Evolutionary conservation across 2,888 invertebrate genomes (phyloP), one percentile per base, ranked within the genome.

Genomic region (Caenorhabditis macrosperma): DNA sequence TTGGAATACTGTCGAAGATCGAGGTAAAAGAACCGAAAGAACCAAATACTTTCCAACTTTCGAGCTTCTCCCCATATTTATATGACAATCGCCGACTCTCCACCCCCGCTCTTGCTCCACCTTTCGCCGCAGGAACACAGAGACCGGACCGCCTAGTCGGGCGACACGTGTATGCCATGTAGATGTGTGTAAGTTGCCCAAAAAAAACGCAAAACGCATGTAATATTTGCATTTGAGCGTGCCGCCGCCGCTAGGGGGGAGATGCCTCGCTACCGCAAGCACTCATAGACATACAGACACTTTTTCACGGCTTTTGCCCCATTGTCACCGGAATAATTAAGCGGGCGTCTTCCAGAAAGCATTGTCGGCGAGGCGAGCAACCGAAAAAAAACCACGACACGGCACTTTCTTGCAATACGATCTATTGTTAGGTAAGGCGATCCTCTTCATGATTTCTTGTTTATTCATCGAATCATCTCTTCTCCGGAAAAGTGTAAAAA

Each of bases 251-350:
- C n/a, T n/a, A n/a, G n/a, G n/a, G n/a, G n/a, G n/a, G n/a, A n/a
- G 52, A 46, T 54, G 28, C 30, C 61, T 59, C 60, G 60, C 67
- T 55, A 60, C 69, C 72, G 55, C 30, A 48, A 63, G 63, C 63
- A 63, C 63, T 72, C 54, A 71, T 44, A 63, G 54, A 71, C 71
- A 71, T 38, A 57, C 72, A 48, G 72, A 48, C 63, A 64, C 63
- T 64, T 64, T 74, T 74, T 64, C 64, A 74, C 74, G 64, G 74
- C 64, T 74, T 74, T 74, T 59, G 50, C 74, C 59, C 46, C 57
- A 74, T 74, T 74, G 74, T 74, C 64, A 64, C 54, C 46, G 63
- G 55, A 64, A 74, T 74, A 74, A 64, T 74, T 74, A 64, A 74
- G 64, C 44, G 15, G 64, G 60, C 54, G 38, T 44, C 71, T 61